Evolutionary conservation across 1,140 invertebrate genomes (phyloP).

Genomic region (Condylostylus longicornis): DNA sequence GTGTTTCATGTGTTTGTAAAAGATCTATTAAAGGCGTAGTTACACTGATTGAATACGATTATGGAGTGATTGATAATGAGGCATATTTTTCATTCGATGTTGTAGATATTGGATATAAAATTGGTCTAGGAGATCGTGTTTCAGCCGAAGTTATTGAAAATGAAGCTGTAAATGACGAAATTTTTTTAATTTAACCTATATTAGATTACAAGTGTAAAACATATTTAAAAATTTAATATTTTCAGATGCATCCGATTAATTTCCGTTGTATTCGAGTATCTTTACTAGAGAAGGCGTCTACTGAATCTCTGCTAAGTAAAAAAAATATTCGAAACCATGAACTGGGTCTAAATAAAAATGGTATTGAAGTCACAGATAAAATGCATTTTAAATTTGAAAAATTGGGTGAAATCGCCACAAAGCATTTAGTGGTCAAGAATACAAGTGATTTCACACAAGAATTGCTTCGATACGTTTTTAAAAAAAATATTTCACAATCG

Average conservation of each 20-base stretch:
- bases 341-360: slow-evolving; percentile 36
- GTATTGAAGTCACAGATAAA: slow-evolving; percentile 31
- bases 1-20: slow-evolving; percentile 14
- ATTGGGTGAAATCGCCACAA: slow-evolving; percentile 24
- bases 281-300: slow-evolving; percentile 12
- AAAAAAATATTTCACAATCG: slow-evolving; percentile 18
- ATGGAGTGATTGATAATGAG: slow-evolving; percentile 9
- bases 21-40: slow-evolving; percentile 12
- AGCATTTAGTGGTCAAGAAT: slow-evolving; percentile 29
- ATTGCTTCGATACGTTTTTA: slow-evolving; percentile 24
- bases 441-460: slow-evolving; percentile 17
- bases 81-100: slow-evolving; percentile 15
- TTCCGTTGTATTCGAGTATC: slow-evolving; percentile 20
- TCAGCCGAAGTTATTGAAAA: slow-evolving; percentile 21
- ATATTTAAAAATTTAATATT: slow-evolving; percentile 1
- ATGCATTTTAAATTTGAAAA: slow-evolving; percentile 25
- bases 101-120: slow-evolving; percentile 4
- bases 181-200: no score
- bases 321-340: slow-evolving; percentile 14
- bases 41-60: slow-evolving; percentile 10
- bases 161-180: slow-evolving; percentile 14
- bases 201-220: neutral
- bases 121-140: slow-evolving; percentile 20
- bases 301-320: neutral
- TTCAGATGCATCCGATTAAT: slow-evolving; percentile 11